Percentiles rank a stretch among this genome's conserved stretches.
phyloP scores from a whole-genome alignment of 2,797 vertebrate genomes.

The Oreortyx pictus region DNA sequence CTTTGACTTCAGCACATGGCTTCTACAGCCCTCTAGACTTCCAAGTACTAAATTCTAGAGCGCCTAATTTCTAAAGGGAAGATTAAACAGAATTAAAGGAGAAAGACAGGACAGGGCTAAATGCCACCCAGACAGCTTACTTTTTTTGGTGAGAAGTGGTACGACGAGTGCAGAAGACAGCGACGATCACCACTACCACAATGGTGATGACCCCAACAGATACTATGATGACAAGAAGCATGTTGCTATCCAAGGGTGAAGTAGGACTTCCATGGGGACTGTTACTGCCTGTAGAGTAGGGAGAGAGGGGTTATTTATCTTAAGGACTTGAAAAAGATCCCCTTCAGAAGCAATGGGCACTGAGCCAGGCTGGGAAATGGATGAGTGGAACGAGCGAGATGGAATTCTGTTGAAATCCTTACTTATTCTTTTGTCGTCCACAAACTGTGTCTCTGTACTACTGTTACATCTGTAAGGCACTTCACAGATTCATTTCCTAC shows the following conservation, averaged over 20 bases:
- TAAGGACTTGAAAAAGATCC: background rate
- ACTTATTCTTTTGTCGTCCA: background rate
- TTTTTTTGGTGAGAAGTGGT: conserved; percentile 97
- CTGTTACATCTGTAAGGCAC: background rate
- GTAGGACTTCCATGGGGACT: conserved; percentile 87
- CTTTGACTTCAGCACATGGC: background rate
- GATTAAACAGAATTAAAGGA: background rate
- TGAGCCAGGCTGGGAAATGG: background rate
- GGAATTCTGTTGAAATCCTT: too few relatives aligned
- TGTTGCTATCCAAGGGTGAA: conserved; percentile 85
- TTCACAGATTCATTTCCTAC: background rate
- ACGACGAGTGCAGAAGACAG: conserved; percentile 93
- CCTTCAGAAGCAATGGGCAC: background rate
- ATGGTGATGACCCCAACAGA: conserved; percentile 94
- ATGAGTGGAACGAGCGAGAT: background rate
- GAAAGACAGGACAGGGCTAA: background rate
- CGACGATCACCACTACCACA: conserved; percentile 92
- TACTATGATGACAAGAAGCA: conserved; percentile 94
- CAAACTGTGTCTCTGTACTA: background rate
- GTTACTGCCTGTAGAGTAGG: conserved; percentile 82
- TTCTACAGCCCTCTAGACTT: background rate
- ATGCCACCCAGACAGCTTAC: conserved; percentile 76
- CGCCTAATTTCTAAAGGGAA: background rate
- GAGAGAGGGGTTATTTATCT: background rate
- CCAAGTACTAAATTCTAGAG: background rate